Evolutionary conservation across 1,140 invertebrate genomes (phyloP).

Genomic region (Ostrea denselamellosa): DNA sequence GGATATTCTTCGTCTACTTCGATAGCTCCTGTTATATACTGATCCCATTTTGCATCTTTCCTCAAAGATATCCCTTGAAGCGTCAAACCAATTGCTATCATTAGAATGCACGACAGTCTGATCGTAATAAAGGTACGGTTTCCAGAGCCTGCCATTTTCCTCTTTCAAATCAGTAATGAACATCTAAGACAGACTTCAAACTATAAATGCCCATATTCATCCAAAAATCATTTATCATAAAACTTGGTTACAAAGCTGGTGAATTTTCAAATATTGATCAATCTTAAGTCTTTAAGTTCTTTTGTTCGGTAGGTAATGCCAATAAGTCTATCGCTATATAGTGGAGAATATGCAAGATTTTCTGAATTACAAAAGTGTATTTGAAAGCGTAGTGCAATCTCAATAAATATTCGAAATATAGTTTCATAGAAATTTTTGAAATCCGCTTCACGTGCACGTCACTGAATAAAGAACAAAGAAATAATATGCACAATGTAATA

Average conservation of each 20-base stretch:
- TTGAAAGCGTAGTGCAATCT: neutral
- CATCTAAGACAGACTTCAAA: neutral
- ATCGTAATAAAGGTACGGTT: neutral
- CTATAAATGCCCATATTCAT: neutral
- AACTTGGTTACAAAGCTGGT: neutral
- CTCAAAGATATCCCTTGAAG: constrained; percentile 8
- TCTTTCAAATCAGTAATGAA: neutral
- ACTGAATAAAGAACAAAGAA: no score
- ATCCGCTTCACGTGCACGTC: no score
- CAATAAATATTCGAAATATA: neutral
- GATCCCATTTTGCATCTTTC: constrained; percentile 17
- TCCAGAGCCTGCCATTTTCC: neutral
- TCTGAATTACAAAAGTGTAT: neutral
- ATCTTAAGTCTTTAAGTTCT: neutral
- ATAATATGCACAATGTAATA: no score
- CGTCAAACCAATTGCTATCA: neutral
- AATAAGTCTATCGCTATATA: neutral
- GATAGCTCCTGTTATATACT: neutral
- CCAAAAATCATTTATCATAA: neutral
- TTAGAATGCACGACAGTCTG: neutral
- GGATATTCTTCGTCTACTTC: neutral
- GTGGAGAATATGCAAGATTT: neutral
- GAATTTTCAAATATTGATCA: neutral
- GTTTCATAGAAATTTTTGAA: no score
- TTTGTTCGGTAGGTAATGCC: neutral